phyloP scores from a whole-genome alignment of 2,888 invertebrate genomes.

The Drosophila ustulata region DNA sequence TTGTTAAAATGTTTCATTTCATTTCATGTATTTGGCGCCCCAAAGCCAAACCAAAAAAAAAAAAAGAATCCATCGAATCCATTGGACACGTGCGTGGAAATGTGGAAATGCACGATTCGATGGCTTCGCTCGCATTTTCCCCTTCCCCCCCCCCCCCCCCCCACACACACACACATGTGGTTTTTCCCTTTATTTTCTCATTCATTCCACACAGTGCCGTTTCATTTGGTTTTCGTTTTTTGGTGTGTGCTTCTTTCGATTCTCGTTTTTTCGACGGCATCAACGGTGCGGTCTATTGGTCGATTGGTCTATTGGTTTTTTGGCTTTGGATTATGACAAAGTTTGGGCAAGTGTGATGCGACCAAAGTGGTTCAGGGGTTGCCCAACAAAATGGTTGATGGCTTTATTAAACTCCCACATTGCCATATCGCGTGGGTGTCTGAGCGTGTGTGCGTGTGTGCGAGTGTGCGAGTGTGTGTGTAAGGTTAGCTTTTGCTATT shows the following conservation, averaged over 20 bases:
- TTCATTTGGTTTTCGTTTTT: neutral
- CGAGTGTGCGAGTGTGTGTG: neutral
- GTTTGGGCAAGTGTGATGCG: constrained; percentile 52
- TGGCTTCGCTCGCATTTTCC: constrained; percentile 16
- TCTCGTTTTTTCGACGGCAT: constrained; percentile 13
- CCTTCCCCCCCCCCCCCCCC: neutral
- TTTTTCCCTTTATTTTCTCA: constrained; percentile 25
- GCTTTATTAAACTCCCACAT: constrained; percentile 20
- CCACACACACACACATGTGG: constrained; percentile 37
- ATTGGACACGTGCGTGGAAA: constrained; percentile 51
- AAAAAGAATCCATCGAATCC: constrained; percentile 10
- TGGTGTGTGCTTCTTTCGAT: neutral
- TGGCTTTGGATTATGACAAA: constrained; percentile 76
- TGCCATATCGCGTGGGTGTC: neutral
- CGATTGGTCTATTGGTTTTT: constrained; percentile 74
- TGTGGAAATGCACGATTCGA: constrained; percentile 45
- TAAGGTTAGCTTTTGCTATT: constrained; percentile 21
- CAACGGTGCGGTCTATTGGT: constrained; percentile 54
- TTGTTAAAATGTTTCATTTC: constrained; percentile 78
- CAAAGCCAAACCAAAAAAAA: constrained; percentile 9
- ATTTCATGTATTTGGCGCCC: constrained; percentile 66
- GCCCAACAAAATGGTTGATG: constrained; percentile 27
- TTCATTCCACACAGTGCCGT: neutral
- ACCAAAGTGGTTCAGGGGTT: constrained; percentile 26
- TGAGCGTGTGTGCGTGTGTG: neutral